Conservation (phyloP, 2,797 vertebrate species). For the Rhinogobio ventralis region DNA sequence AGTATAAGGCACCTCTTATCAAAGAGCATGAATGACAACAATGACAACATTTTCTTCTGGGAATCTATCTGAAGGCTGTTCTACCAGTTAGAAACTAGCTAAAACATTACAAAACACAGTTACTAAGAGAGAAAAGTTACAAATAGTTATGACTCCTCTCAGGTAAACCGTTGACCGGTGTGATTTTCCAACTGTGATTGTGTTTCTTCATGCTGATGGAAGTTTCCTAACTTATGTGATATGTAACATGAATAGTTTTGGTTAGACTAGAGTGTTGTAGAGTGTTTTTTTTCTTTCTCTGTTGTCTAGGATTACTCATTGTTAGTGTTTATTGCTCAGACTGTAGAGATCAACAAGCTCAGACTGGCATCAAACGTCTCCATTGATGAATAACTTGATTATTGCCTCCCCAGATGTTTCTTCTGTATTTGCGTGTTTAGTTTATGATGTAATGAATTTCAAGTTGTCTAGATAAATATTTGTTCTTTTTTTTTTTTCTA, state of each 20-base stretch:
- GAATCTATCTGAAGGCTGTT: not conserved
- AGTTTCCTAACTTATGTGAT: not conserved
- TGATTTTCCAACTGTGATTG: not conserved
- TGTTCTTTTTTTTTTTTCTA: not conserved
- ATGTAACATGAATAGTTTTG: not conserved
- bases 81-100: not conserved
- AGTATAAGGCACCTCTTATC: too few species aligned
- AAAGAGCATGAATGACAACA: too few species aligned
- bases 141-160: not conserved
- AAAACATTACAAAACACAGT: not conserved
- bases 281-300: not conserved
- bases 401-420: not conserved
- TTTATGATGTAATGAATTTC: not conserved
- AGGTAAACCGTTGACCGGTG: not conserved
- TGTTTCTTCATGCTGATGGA: not conserved
- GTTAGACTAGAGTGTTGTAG: not conserved
- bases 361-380: conserved; percentile 15
- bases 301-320: conserved; percentile 11
- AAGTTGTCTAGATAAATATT: not conserved
- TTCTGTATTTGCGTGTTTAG: not conserved
- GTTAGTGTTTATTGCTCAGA: not conserved
- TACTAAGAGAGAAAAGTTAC: not conserved
- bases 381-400: not conserved
- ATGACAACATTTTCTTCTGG: not conserved
- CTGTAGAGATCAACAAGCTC: not conserved